phyloP scores from a whole-genome alignment of 1,140 invertebrate species.

The Cyrtorhinus lividipennis region DNA sequence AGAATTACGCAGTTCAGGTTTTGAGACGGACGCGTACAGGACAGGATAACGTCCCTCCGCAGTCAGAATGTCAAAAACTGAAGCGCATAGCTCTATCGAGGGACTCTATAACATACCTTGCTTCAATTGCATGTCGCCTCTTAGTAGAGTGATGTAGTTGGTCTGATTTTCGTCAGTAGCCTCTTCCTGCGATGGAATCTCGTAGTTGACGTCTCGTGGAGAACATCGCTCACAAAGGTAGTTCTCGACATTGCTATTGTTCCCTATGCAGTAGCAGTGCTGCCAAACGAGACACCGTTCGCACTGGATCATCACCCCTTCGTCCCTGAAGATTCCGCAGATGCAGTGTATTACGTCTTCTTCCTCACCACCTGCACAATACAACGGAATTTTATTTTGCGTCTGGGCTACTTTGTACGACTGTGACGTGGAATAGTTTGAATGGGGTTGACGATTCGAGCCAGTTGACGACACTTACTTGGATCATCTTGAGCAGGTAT shows the following conservation, averaged over 20 bases:
- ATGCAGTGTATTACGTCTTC: constrained; percentile 93
- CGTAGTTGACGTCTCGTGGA: constrained; percentile 56
- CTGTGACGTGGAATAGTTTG: no score
- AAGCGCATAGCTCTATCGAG: no score
- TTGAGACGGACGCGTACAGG: no score
- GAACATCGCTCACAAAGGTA: constrained; percentile 82
- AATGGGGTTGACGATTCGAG: no score
- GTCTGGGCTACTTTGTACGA: no score
- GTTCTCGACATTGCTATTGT: constrained; percentile 50
- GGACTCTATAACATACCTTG: no score
- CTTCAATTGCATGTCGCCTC: constrained; percentile 69
- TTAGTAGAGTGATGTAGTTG: constrained; percentile 75
- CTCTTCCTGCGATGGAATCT: constrained; percentile 71
- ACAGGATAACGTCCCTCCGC: no score
- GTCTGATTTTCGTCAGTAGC: constrained; percentile 48
- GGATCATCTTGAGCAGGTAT: constrained; percentile 32
- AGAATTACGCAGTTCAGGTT: no score
- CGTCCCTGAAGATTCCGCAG: constrained; percentile 86
- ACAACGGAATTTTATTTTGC: no score
- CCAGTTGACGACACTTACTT: constrained; percentile 28
- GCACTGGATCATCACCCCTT: constrained; percentile 95
- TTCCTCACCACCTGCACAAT: constrained; percentile 37
- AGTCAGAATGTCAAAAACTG: no score
- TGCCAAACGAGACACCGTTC: constrained; percentile 90
- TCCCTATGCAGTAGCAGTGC: constrained; percentile 83